phyloP scores from a whole-genome alignment of 2,113 vertebrate genomes.

The Oenanthe melanoleuca region DNA sequence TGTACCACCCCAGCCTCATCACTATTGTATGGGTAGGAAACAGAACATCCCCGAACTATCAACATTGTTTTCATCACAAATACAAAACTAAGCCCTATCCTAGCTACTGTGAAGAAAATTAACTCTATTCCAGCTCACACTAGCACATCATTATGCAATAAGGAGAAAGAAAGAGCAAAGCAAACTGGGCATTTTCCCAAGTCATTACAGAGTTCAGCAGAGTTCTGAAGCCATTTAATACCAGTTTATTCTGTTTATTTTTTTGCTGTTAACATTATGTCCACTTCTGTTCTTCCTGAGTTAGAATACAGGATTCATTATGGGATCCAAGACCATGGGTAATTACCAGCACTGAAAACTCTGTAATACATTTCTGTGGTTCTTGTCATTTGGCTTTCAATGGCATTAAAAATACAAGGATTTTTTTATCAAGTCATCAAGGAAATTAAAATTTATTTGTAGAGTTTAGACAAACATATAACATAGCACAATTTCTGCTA shows the following conservation, averaged over 20 bases:
- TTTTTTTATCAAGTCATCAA: not conserved
- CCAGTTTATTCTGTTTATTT: not conserved
- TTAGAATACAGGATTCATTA: not conserved
- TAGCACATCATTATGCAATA: not conserved
- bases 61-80: not conserved
- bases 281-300: not conserved
- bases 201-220: not conserved
- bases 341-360: not conserved
- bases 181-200: not conserved
- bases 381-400: not conserved
- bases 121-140: not conserved
- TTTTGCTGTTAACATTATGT: not conserved
- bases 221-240: not conserved
- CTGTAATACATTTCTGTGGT: not conserved
- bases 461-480: not conserved
- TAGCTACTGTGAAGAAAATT: not conserved
- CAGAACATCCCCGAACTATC: not conserved
- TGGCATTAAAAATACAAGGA: not conserved
- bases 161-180: not conserved
- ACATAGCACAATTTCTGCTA: not conserved
- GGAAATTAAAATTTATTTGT: not conserved
- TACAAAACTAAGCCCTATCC: not conserved
- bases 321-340: not conserved
- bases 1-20: not conserved
- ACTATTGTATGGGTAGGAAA: not conserved